Base-by-base conservation (phyloP, 2,113 vertebrate species). In the Lota lota region DNA sequence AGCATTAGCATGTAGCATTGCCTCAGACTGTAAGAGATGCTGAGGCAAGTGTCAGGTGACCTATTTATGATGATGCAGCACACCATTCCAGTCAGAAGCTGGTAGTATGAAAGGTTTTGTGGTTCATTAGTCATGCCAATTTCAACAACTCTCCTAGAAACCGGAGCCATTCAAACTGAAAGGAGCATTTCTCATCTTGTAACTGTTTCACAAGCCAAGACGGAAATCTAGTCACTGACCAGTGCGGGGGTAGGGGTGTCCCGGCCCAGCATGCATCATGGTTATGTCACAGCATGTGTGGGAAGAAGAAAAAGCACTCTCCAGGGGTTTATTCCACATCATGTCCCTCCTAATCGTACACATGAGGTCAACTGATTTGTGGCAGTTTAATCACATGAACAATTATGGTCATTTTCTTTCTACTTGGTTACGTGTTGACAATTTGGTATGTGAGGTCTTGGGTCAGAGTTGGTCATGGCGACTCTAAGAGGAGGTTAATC, bases 321-420 rank as follows among this genome's bases (percentile, higher is more conserved):
- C 69, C 72, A 36, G 58, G 70, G 69, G 71, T 71, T 56, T 68
- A 67, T 77, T 63, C 50, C 8, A 57, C 66, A 61, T 47, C 57
- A 14, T 0, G 18, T 17, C 72, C 53, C 51, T 59, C 75, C 63
- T 78, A 70, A 72, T 63, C 63, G 72, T 68, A 60, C 79, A 79
- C 73, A 72, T 79, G 11, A 68, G 33, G 62, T 60, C 36, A 18
- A 1, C 81, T 64, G 82, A 83, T 77, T 15, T 56, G 77, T 20
- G 82, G 79, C 69, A 47, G 63, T 72, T 75, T 74, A 85, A 75
- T 78, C 76, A 77, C 61, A 70, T 66, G 66, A 67, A 19, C 47
- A 63, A 54, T 56, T 66, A 65, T 22, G 65, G 16, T 53, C 51
- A 12, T 11, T 2, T 4, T 53, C 28, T 33, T 3, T 33, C 28